phyloP scores from a whole-genome alignment of 2,888 invertebrate genomes.

The Drosophila fulvimacula region DNA sequence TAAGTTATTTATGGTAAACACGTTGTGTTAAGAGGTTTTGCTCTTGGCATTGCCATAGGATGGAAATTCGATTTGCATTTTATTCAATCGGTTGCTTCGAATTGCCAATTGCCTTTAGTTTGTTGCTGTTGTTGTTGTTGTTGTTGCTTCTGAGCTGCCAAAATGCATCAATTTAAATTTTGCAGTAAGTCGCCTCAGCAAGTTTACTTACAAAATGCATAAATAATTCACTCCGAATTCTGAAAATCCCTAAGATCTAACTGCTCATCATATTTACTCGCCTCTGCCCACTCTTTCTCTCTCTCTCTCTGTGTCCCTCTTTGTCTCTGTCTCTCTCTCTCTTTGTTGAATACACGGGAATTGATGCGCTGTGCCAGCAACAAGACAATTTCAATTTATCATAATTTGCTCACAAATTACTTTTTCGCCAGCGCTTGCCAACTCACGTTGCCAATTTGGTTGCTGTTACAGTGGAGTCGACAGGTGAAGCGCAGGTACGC shows the following conservation, averaged over 20 bases:
- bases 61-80: slow-evolving; percentile 54
- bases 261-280: slow-evolving; percentile 1
- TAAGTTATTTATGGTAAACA: slow-evolving; percentile 67
- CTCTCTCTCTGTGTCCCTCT: neutral
- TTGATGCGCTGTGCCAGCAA: slow-evolving; percentile 48
- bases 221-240: slow-evolving; percentile 13
- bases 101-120: slow-evolving; percentile 53
- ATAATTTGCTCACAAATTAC: slow-evolving; percentile 77
- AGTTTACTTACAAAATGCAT: slow-evolving; percentile 1
- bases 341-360: slow-evolving; percentile 21
- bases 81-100: slow-evolving; percentile 29
- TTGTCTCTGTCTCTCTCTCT: neutral
- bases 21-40: slow-evolving; percentile 47
- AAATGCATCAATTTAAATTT: slow-evolving; percentile 15
- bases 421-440: slow-evolving; percentile 53
- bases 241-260: neutral
- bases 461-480: slow-evolving; percentile 21
- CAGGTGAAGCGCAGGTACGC: slow-evolving; percentile 30
- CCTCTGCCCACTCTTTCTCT: neutral
- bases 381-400: slow-evolving; percentile 68
- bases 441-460: slow-evolving; percentile 75
- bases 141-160: slow-evolving; percentile 11
- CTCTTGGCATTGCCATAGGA: slow-evolving; percentile 29
- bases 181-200: neutral
- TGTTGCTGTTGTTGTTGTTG: neutral